Conservation (phyloP, 2,797 vertebrate species). For the Gadopsis bispinosus region DNA sequence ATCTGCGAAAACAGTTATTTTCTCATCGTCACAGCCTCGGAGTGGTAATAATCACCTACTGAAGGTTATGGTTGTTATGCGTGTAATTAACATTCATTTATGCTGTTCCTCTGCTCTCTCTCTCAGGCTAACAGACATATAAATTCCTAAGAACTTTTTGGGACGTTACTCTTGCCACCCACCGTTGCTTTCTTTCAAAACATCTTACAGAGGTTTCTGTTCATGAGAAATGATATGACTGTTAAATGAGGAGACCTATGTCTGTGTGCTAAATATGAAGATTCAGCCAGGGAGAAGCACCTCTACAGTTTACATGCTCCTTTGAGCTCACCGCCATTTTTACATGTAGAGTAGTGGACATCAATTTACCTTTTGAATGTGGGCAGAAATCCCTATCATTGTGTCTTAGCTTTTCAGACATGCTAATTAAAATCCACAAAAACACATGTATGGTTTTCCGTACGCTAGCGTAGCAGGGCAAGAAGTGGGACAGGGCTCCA, state of each 20-base stretch:
- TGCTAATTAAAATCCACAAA: background rate
- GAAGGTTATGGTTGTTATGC: slow-evolving; percentile 47
- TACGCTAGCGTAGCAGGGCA: background rate
- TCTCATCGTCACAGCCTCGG: slow-evolving; percentile 35
- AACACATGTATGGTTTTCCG: background rate
- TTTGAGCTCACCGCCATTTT: no score
- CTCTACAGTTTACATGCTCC: no score
- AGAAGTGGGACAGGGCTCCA: background rate
- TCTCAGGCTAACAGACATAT: slow-evolving; percentile 21
- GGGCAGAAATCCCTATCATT: background rate
- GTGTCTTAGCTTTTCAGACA: background rate
- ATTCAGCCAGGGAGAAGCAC: background rate
- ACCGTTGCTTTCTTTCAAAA: slow-evolving; percentile 5
- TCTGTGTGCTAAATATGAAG: background rate
- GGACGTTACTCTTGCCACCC: background rate
- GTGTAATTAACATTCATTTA: slow-evolving; percentile 64
- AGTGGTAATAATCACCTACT: slow-evolving; percentile 53
- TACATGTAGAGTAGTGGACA: background rate
- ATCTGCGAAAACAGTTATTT: slow-evolving; percentile 60
- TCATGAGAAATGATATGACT: slow-evolving; percentile 1
- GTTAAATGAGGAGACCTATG: no score
- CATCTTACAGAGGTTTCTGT: slow-evolving; percentile 12
- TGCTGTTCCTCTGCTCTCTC: slow-evolving; percentile 8
- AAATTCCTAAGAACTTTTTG: slow-evolving; percentile 39
- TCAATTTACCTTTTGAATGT: background rate